Base-by-base conservation (phyloP, 2,113 vertebrate species). In the Nesogale talazaci region DNA sequence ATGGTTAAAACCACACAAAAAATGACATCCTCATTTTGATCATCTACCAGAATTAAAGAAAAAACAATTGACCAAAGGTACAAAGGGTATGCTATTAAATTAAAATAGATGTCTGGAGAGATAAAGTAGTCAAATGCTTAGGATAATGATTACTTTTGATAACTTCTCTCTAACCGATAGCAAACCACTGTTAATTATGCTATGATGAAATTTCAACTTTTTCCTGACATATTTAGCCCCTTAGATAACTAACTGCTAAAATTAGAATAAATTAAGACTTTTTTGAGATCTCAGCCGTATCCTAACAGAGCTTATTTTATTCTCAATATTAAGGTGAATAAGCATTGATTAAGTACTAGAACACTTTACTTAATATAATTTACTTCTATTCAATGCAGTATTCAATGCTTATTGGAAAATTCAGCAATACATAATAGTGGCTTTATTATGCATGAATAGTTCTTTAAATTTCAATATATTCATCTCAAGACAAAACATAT, bases 201-300 rank as follows among this genome's bases (percentile, higher is more conserved):
- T 52, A 52, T 8, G 9, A 7, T 38, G 67, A 84, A 5, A 4
- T n/a, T 77, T 27, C 57, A 74, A 75, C 61, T 77, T 27, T 52
- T 85, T 25, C 46, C 46, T 63, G 19, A 70, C 2, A 42, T 3
- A 22, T 31, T 95, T 40, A 65, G 25, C 36, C n/a, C 42, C 34
- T 65, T 17, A 83, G 22, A 78, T 16, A 72, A 93, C 81, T 22
- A 56, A 31, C 0, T 84, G 0, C 11, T 70, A 8, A 65, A 89
- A 79, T 20, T 46, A 57, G 81, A 90, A 70, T 11, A 67, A 65
- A 27, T 11, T 25, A 22, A 34, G 15, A 84, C 8, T 34, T 82
- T 1, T 38, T 16, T 57, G 14, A 23, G 2, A 57, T 38, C 0
- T 40, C 15, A 84, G 4, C 11, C 3, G 0, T 14, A 22, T 23